Base-by-base conservation (phyloP, 2,113 vertebrate species). In the Lathamus discolor region DNA sequence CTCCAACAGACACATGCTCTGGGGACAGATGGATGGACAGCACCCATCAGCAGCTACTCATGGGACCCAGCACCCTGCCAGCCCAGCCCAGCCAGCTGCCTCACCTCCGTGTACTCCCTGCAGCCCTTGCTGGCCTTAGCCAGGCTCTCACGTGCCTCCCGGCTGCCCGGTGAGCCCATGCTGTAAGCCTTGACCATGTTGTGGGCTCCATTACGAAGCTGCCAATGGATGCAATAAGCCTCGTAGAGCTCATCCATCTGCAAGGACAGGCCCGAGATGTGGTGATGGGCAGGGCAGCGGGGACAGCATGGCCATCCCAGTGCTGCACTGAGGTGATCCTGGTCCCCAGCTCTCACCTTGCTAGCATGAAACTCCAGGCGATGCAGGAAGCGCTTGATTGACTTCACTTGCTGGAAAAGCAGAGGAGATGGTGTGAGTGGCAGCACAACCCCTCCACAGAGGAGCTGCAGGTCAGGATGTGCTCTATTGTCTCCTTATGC, bases 1-100 rank as follows among this genome's bases (percentile, higher is more conserved):
- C 96, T 99, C 99, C 97, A 99, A 76, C 81, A 99, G 94, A 97
- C 99, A 99, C 99, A 99, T 99, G 92, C 98, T 99, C 99, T 99
- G 70, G 35, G 51, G 89, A 48, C 88, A 68, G 48, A 78, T 0
- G 1, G 28, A 86, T 4, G 6, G 49, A 79, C 17, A 24, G 37
- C 41, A 55, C 44, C 25, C 25, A 22, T 96, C 48, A 97, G 75
- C 68, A 69, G 31, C 49, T 24, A 27, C 20, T 61, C 44, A 13
- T 0, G 22, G 61, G 64, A 54, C 27, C 18, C 37, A 49, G 54
- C 28, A 31, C 19, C 41, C 41, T 62, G 13, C 13, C 49, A 46
- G 49, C 41, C 46, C 49, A 17, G 20, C 59, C 75, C 43, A 82
- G 12, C 18, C 29, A 1, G 29, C 13, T 22, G 23, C 54, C 97